These are phyloP conservation scores for Ianthella basta DNA, from an alignment of 37 sponge, comb jelly and placozoan genomes.

Conservation along the genomic window DNA sequence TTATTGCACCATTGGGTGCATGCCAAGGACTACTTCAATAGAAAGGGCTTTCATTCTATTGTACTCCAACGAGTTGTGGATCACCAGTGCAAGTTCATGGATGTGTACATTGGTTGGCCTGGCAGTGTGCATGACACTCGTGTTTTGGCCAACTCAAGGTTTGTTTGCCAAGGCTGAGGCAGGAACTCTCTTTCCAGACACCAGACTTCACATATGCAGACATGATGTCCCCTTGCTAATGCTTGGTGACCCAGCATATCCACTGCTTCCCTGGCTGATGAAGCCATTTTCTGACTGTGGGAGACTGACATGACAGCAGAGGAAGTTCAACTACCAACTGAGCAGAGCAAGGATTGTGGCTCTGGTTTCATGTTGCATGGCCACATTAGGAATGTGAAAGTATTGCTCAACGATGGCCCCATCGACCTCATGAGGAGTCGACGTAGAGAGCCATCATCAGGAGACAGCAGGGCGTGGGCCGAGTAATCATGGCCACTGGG, in stretches of 20 bases:
- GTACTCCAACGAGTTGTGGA: conserved; percentile 11
- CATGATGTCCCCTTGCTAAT: conserved; percentile 23
- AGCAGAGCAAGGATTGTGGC: conserved; percentile 20
- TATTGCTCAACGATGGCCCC: too few relatives aligned
- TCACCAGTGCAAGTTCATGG: conserved; percentile 19
- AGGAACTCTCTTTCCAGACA: conserved; percentile 10
- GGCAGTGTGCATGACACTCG: conserved; percentile 38
- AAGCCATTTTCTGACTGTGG: conserved; percentile 28
- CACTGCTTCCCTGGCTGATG: conserved; percentile 18
- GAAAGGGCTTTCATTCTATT: conserved; percentile 28
- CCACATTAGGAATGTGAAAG: too few relatives aligned
- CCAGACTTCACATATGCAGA: neutral
- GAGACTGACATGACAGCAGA: neutral
- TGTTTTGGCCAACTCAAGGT: conserved; percentile 10
- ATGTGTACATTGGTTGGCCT: conserved; percentile 39
- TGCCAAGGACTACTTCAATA: conserved; percentile 18
- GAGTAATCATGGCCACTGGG: too few relatives aligned
- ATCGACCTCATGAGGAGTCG: too few relatives aligned
- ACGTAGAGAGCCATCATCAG: too few relatives aligned
- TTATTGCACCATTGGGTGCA: too few relatives aligned
- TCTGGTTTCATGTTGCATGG: too few relatives aligned
- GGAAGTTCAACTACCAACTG: conserved; percentile 2
- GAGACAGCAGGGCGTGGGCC: too few relatives aligned
- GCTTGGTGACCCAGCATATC: conserved; percentile 62
- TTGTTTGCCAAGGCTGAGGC: conserved; percentile 9